phyloP scores from a whole-genome alignment of 1,140 invertebrate genomes.

The Cherax quadricarinatus region DNA sequence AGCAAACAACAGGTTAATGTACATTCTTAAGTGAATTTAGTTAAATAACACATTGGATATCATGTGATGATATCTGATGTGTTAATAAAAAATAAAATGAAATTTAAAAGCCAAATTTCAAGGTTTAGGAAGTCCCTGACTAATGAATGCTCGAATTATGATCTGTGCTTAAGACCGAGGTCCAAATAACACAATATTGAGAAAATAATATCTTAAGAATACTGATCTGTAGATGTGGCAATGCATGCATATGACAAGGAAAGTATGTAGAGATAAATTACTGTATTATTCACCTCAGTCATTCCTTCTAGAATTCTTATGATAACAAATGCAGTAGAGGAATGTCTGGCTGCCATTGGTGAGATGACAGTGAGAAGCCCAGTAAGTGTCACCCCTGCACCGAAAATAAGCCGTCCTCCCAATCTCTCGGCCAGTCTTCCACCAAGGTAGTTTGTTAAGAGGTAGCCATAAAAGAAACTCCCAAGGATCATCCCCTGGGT shows the following conservation, averaged over 20 bases:
- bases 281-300: constrained; percentile 72
- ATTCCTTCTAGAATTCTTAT: constrained; percentile 75
- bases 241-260: too few species aligned
- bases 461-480: constrained; percentile 69
- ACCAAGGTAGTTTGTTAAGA: constrained; percentile 84
- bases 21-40: too few species aligned
- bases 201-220: too few species aligned
- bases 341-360: constrained; percentile 82
- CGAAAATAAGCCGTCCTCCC: constrained; percentile 91
- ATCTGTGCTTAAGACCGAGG: too few species aligned
- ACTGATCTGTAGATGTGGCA: too few species aligned
- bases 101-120: too few species aligned
- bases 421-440: constrained; percentile 86
- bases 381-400: constrained; percentile 87
- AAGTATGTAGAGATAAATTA: not conserved
- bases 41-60: too few species aligned
- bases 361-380: constrained; percentile 89
- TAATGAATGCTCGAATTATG: too few species aligned
- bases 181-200: too few species aligned
- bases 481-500: constrained; percentile 65
- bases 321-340: constrained; percentile 75
- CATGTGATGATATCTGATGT: too few species aligned
- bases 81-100: too few species aligned
- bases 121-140: too few species aligned
- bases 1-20: not conserved